Conservation (phyloP, 2,113 vertebrate genomes). For the Coreoperca whiteheadi region DNA sequence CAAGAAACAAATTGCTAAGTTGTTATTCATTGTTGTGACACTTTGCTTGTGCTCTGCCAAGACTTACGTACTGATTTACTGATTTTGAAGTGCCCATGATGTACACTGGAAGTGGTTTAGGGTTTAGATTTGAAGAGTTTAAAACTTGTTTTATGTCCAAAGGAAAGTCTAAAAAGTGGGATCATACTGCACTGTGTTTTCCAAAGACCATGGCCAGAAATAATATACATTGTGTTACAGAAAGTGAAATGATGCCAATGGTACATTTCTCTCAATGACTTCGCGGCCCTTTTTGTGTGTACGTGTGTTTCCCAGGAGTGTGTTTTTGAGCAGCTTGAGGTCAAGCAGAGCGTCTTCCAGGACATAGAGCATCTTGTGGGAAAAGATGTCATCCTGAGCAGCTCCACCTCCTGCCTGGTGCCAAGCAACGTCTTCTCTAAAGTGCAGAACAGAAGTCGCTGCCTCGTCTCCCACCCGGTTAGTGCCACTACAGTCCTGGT, state of each 20-base stretch:
- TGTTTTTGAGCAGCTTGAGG: constrained; percentile 90
- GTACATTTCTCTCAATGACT: background rate
- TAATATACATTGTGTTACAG: background rate
- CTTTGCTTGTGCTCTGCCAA: background rate
- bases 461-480: constrained; percentile 95
- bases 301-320: constrained; percentile 87
- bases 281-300: background rate
- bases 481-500: constrained; percentile 71
- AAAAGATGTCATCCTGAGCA: constrained; percentile 89
- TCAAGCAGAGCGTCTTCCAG: constrained; percentile 91
- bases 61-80: background rate
- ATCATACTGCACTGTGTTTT: background rate
- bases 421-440: constrained; percentile 91
- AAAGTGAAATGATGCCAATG: background rate
- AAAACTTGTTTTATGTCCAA: background rate
- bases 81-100: background rate
- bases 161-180: background rate
- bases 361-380: constrained; percentile 87
- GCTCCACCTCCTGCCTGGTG: constrained; percentile 94
- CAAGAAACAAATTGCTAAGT: background rate
- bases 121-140: background rate
- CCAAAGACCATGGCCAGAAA: background rate
- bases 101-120: background rate
- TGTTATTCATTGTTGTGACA: background rate
- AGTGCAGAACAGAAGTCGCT: constrained; percentile 88